Conservation (phyloP, 2,113 vertebrate species). For the Misgurnus mizolepis region DNA sequence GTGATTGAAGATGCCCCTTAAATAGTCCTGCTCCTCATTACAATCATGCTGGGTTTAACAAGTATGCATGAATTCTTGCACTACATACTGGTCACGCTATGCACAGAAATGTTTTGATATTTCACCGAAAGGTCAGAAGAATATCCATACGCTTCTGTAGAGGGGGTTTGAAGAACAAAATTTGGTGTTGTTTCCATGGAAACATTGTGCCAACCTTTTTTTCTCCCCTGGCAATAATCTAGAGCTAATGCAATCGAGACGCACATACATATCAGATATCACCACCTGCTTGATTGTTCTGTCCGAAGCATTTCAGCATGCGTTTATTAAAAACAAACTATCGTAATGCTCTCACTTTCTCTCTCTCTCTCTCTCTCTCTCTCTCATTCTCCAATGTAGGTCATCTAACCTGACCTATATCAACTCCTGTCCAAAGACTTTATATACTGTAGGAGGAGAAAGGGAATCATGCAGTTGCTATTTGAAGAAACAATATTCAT, state of each 20-base stretch:
- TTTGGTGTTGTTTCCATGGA: constrained; percentile 54
- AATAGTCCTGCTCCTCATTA: constrained; percentile 59
- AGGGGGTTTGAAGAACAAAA: constrained; percentile 36
- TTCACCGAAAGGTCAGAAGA: constrained; percentile 17
- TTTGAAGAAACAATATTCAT: constrained; percentile 47
- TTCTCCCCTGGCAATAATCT: constrained; percentile 5
- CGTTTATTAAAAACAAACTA: constrained; percentile 23
- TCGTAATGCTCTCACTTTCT: not conserved
- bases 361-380: constrained; percentile 9
- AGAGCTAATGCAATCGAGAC: not conserved
- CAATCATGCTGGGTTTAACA: constrained; percentile 22
- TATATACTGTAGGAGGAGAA: constrained; percentile 40
- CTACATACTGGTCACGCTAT: not conserved
- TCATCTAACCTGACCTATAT: constrained; percentile 50
- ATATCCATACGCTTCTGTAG: constrained; percentile 29
- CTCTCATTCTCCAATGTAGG: constrained; percentile 44
- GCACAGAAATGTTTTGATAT: constrained; percentile 4
- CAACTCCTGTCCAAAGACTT: constrained; percentile 49
- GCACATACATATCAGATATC: not conserved
- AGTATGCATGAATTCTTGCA: not conserved
- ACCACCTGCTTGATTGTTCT: not conserved
- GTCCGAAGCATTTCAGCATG: constrained; percentile 14
- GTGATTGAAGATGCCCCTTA: constrained; percentile 64
- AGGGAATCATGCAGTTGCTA: constrained; percentile 44
- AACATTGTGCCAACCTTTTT: constrained; percentile 40